Conservation (phyloP, 2,113 vertebrate genomes). For the Pleuronectes platessa region DNA sequence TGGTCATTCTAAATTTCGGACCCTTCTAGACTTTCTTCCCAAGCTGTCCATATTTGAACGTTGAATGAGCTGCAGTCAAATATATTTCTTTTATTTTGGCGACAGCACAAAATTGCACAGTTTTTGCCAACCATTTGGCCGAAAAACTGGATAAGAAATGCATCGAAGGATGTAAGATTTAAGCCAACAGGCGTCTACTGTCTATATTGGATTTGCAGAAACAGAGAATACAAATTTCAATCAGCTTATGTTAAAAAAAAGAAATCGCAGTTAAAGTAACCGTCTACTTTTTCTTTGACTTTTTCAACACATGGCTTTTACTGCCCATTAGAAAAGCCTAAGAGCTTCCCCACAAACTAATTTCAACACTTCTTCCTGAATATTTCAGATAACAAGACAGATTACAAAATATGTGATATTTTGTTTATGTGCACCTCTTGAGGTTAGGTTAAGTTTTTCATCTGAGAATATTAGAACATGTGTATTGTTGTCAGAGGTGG, state of each 20-base stretch:
- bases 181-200: neutral
- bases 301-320: neutral
- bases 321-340: slow-evolving; percentile 10
- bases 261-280: too few species aligned
- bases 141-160: too few species aligned
- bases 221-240: slow-evolving; percentile 4
- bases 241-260: too few species aligned
- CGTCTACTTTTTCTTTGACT: neutral
- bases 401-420: slow-evolving; percentile 12
- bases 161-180: too few species aligned
- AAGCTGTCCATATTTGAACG: too few species aligned
- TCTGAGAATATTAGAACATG: neutral
- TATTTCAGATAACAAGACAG: slow-evolving; percentile 22
- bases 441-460: neutral
- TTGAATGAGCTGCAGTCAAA: too few species aligned
- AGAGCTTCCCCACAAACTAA: slow-evolving; percentile 16
- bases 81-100: too few species aligned
- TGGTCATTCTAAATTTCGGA: too few species aligned
- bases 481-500: too few species aligned
- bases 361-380: slow-evolving; percentile 11
- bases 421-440: neutral
- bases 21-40: too few species aligned
- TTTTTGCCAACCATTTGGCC: too few species aligned
- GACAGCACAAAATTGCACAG: too few species aligned
- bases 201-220: neutral